Base-by-base conservation (phyloP, 2,888 invertebrate species). In the Nebria salina region DNA sequence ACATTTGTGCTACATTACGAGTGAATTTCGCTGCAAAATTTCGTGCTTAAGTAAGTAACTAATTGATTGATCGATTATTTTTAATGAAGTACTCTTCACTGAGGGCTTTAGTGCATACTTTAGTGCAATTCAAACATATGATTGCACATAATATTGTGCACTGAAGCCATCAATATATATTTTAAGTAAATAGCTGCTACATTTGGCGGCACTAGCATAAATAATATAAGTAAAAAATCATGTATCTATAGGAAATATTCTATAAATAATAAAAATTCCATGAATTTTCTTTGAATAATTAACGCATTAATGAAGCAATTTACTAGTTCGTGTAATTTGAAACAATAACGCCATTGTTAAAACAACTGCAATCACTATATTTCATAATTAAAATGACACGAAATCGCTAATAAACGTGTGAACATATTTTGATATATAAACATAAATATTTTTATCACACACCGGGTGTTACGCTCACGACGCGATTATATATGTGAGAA, bases 1-100 rank as follows among this genome's bases (percentile, higher is more conserved):
- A 34, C 5, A 26, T 70, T 70, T 25, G 70, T 70, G 70, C 13
- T 70, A 13, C 13, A 70, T 70, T 70, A 7, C 13, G 25, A 13
- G 25, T 70, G 70, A 20, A 70, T 25, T 70, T 70, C 34, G 11
- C 70, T 26, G 34, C 70, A 70, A 70, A 26, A 70, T 70, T 70
- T 70, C 70, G 70, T 70, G 70, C 34, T 70, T 70, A 70, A 25
- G 70, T 70, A 15, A 70, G 70, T 70, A 70, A 11, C 34, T 34
- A 34, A 34, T 34, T 34, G 34, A 54, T 54, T 54, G 13, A 11
- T 54, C 8, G 54, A 54, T 54, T 54, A 6, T 54, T 54, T 11
- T 54, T 11, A 7, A 13, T 11, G 54, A 54, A 11, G 7, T 2
- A 6, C 2, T 54, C 6, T 13, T 8, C 54, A 13, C 54, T 11